These are phyloP conservation scores for Cataglyphis albicans DNA, from an alignment of 2,888 invertebrate species.

Conservation along the genomic window DNA sequence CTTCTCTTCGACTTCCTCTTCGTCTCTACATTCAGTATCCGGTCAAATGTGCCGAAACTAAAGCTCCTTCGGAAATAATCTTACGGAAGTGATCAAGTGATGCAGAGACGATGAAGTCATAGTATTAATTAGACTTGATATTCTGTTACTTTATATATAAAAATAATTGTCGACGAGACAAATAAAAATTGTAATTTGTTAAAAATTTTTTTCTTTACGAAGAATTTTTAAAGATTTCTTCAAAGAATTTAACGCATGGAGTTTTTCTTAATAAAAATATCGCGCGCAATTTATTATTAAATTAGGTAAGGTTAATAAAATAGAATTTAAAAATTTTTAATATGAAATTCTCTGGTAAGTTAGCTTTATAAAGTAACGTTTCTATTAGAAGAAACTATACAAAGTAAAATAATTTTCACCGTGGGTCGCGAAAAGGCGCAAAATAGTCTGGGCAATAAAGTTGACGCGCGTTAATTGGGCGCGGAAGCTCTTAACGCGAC, in stretches of 20 bases:
- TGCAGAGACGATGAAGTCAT: conserved; percentile 17
- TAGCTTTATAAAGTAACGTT: conserved; percentile 19
- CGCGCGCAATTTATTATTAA: background rate
- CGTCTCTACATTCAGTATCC: conserved; percentile 15
- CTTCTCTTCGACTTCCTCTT: conserved; percentile 46
- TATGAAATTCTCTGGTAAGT: background rate
- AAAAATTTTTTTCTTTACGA: background rate
- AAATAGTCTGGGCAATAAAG: conserved; percentile 58
- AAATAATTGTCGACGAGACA: background rate
- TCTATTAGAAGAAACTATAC: conserved; percentile 28
- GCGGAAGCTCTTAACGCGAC: conserved; percentile 55
- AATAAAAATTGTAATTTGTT: background rate
- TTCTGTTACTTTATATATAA: background rate
- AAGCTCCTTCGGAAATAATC: conserved; percentile 26
- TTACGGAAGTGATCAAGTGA: conserved; percentile 18
- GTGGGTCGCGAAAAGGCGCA: conserved; percentile 13
- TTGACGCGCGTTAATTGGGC: conserved; percentile 67
- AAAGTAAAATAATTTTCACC: conserved; percentile 38
- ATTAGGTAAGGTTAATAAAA: background rate
- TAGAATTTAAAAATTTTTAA: conserved; percentile 9
- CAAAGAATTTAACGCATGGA: background rate
- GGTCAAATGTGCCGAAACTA: conserved; percentile 29
- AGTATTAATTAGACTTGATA: conserved; percentile 19
- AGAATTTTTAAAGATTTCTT: background rate
- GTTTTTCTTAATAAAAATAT: background rate